A percentile compares a stretch with the other conserved stretches of the same genome.
phyloP scores from a whole-genome alignment of 2,888 invertebrate species.

The Ochropleura leucogaster region DNA sequence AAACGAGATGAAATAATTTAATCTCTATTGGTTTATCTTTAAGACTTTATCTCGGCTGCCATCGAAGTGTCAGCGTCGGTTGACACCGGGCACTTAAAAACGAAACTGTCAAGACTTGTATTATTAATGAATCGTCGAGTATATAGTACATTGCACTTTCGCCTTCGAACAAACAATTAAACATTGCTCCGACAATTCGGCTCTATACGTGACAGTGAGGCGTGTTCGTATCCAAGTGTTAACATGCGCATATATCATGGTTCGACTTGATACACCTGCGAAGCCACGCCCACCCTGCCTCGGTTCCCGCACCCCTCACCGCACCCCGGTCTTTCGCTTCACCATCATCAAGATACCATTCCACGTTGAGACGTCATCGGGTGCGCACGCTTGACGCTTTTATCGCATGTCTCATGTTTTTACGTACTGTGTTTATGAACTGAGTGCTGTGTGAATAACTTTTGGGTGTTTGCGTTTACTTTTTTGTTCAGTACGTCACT shows the following conservation, averaged over 20 bases:
- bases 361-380: constrained; percentile 80
- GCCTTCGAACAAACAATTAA: constrained; percentile 82
- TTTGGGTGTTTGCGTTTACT: constrained; percentile 73
- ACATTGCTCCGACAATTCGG: constrained; percentile 71
- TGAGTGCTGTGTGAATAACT: constrained; percentile 82
- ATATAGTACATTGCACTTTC: constrained; percentile 77
- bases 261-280: constrained; percentile 86
- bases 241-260: constrained; percentile 89
- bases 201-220: constrained; percentile 85
- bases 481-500: constrained; percentile 66
- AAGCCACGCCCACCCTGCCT: constrained; percentile 79
- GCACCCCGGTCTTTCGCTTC: constrained; percentile 78
- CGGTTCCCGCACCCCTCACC: constrained; percentile 69
- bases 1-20: constrained; percentile 61
- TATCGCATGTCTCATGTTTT: constrained; percentile 67
- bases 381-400: constrained; percentile 74
- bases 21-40: constrained; percentile 67
- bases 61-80: constrained; percentile 70
- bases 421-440: constrained; percentile 78
- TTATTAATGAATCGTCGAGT: constrained; percentile 73
- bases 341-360: constrained; percentile 86
- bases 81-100: constrained; percentile 65
- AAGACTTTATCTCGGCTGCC: constrained; percentile 74
- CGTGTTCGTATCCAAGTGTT: constrained; percentile 85
- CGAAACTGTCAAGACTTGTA: constrained; percentile 66